Conservation (phyloP, 1,140 invertebrate species). For the Aphelinus certus region DNA sequence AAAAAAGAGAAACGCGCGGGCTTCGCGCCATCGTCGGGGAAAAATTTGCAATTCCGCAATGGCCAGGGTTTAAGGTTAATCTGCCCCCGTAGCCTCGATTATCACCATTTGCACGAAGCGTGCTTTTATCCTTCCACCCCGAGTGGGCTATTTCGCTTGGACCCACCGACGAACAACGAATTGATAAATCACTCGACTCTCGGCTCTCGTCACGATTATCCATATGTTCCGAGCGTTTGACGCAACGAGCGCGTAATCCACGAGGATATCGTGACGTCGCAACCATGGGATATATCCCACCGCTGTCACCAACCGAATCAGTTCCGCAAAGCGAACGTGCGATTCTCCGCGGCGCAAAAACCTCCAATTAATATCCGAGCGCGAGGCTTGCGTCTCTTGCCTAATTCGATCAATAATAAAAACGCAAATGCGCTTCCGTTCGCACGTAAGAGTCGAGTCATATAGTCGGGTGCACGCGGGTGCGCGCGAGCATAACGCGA, state of each 20-base stretch:
- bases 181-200: no score
- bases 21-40: constrained; percentile 9
- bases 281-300: no score
- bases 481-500: no score
- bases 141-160: not conserved
- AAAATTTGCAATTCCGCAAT: constrained; percentile 34
- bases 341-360: not conserved
- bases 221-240: no score
- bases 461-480: no score
- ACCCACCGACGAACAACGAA: no score
- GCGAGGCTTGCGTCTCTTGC: no score
- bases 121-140: not conserved
- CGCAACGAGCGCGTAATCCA: no score
- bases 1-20: not conserved
- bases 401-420: constrained; percentile 2
- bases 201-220: no score
- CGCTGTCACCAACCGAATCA: no score
- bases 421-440: not conserved
- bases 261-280: no score
- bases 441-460: not conserved
- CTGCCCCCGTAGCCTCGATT: constrained; percentile 7
- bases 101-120: constrained; percentile 8
- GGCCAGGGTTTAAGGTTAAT: constrained; percentile 17
- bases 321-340: no score
- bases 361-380: not conserved